Evolutionary conservation across 2,113 vertebrate species (phyloP), one percentile per base, ranked within the genome.

Genomic region (Nannospalax galili): DNA sequence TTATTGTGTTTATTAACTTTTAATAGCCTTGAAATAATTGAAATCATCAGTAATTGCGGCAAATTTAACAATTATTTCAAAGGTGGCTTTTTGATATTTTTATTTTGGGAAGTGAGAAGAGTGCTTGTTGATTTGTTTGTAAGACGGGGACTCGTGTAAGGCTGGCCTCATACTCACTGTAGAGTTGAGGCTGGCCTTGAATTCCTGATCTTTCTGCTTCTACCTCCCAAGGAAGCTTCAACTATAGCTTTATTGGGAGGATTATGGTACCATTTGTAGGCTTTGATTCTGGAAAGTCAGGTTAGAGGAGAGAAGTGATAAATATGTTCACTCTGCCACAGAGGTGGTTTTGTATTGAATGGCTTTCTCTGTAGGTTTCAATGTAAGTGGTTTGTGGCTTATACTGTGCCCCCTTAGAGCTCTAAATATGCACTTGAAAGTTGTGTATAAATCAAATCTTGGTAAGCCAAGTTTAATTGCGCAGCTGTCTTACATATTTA

Each of bases 381-480:
- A 12, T 87, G 30, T 14, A 80, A 92, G 62, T 78, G 91, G 58
- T 88, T 95, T 97, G 89, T 95, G 91, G 91, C 40, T 94, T 89
- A 77, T 58, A 37, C 52, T 22, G 30, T 19, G 20, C 32, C 67
- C 78, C 37, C 26, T 75, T 48, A 62, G 48, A 91, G 74, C 32
- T 60, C 58, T 79, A 26, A 95, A 40, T 87, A 75, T 77, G 20
- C 24, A 74, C n/a, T 42, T 94, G 28, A 52, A 90, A 48, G 79
- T 84, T 91, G 56, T 87, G 26, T 58, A 35, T 93, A 95, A 91
- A 88, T 92, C 91, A 87, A 52, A 89, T 80, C 45, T 22, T 69
- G 86, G 74, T 77, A 94, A 73, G 89, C 75, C 40, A 64, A 75
- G 58, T 95, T 5, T 91, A 86, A 86, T 91, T 80, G 42, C 75